Evolutionary conservation across 2,888 invertebrate genomes (phyloP).

Genomic region (Caenorhabditis afra): DNA sequence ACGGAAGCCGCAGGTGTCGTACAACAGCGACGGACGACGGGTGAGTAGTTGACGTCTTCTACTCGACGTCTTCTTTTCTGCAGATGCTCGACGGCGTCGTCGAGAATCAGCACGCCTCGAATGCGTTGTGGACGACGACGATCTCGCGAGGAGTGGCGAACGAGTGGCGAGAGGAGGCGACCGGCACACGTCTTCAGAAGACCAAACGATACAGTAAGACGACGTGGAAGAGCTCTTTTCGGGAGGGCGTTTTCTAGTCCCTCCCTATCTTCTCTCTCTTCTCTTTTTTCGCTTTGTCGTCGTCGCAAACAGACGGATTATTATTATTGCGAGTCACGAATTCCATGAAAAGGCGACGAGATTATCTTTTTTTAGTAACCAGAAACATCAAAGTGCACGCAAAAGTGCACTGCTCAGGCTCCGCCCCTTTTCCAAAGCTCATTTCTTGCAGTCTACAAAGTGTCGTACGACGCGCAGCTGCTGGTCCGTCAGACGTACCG

Average conservation of each 20-base stretch:
- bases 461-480: slow-evolving; percentile 64
- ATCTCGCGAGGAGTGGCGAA: slow-evolving; percentile 66
- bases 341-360: no score
- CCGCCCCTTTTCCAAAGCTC: background rate
- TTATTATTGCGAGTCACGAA: background rate
- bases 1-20: slow-evolving; percentile 62
- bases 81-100: slow-evolving; percentile 61
- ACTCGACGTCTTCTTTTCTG: background rate
- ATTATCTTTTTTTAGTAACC: no score
- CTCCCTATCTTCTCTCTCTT: no score
- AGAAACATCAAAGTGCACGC: no score
- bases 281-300: no score
- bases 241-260: background rate
- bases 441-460: slow-evolving; percentile 59
- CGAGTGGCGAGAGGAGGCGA: slow-evolving; percentile 65
- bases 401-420: no score
- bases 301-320: background rate
- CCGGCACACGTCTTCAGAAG: slow-evolving; percentile 59
- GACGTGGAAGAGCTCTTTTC: background rate
- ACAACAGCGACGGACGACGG: slow-evolving; percentile 60
- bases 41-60: slow-evolving; percentile 32
- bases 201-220: slow-evolving; percentile 61
- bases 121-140: slow-evolving; percentile 67
- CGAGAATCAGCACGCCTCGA: slow-evolving; percentile 52
- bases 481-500: slow-evolving; percentile 54